These are phyloP conservation scores for Andrena flavipes DNA, from an alignment of 2,888 invertebrate species.

Conservation along the genomic window DNA sequence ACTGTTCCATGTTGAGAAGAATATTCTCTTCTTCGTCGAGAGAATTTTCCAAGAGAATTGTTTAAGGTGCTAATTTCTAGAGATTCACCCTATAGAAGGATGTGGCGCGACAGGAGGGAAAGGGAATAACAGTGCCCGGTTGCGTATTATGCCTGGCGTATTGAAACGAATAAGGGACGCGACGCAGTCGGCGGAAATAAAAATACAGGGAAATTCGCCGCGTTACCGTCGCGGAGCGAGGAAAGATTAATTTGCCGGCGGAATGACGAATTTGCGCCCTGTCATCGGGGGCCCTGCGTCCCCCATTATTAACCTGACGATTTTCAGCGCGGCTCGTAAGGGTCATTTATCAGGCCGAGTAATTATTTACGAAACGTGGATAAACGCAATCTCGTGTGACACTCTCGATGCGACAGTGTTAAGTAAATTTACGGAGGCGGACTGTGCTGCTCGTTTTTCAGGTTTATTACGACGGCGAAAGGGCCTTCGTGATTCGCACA, in stretches of 20 bases:
- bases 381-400: conserved; percentile 41
- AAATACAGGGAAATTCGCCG: conserved; percentile 28
- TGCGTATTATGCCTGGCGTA: conserved; percentile 59
- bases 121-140: conserved; percentile 56
- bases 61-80: neutral
- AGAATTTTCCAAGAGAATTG: no score
- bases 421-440: conserved; percentile 26
- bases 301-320: conserved; percentile 54
- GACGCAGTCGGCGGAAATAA: conserved; percentile 37
- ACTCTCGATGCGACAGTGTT: conserved; percentile 16
- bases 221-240: conserved; percentile 28
- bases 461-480: conserved; percentile 25
- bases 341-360: conserved; percentile 53
- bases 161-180: conserved; percentile 62
- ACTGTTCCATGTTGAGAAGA: no score
- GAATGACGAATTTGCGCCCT: conserved; percentile 54
- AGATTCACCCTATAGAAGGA: neutral
- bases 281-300: conserved; percentile 48
- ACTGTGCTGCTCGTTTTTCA: conserved; percentile 29
- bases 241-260: conserved; percentile 51
- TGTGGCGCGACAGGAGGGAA: conserved; percentile 31
- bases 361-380: conserved; percentile 57
- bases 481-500: neutral
- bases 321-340: conserved; percentile 37
- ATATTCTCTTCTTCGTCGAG: no score